Conservation (phyloP, 2,888 invertebrate genomes). For the Pyralis farinalis region DNA sequence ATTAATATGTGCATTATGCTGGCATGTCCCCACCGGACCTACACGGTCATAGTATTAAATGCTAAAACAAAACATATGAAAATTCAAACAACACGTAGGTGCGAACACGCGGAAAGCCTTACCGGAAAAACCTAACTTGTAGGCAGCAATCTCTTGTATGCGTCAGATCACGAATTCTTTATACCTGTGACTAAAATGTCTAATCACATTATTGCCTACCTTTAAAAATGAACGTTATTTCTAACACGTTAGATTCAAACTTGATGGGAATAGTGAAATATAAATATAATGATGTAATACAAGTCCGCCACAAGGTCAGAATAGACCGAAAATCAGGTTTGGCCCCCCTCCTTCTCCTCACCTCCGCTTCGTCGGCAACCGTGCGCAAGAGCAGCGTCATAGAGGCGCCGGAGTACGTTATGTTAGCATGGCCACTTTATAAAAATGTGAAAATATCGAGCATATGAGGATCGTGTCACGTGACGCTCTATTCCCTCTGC, state of each 20-base stretch:
- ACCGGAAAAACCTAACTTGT: slow-evolving; percentile 67
- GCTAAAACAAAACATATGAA: slow-evolving; percentile 14
- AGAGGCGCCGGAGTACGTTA: slow-evolving; percentile 39
- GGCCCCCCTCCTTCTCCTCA: slow-evolving; percentile 32
- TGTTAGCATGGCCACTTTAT: slow-evolving; percentile 17
- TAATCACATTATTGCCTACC: background rate
- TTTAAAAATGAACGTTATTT: slow-evolving; percentile 21
- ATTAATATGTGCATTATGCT: too few relatives aligned
- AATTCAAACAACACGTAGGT: slow-evolving; percentile 26
- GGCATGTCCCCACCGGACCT: too few relatives aligned
- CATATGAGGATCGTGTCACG: too few relatives aligned
- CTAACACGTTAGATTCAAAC: slow-evolving; percentile 6
- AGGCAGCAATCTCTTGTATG: slow-evolving; percentile 57
- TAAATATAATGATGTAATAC: slow-evolving; percentile 71
- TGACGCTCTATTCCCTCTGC: too few relatives aligned
- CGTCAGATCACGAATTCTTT: slow-evolving; percentile 37
- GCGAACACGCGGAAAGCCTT: slow-evolving; percentile 60
- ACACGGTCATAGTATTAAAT: too few relatives aligned
- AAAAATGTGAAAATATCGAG: too few relatives aligned
- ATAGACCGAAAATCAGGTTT: slow-evolving; percentile 80
- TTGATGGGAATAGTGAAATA: slow-evolving; percentile 33
- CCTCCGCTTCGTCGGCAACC: slow-evolving; percentile 26
- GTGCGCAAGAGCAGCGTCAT: slow-evolving; percentile 50
- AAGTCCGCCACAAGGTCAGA: slow-evolving; percentile 72
- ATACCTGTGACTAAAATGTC: slow-evolving; percentile 27